Evolutionary conservation across 2,797 vertebrate genomes (phyloP), one percentile per base, ranked within the genome.

Genomic region (Platyrinchus mystaceus): DNA sequence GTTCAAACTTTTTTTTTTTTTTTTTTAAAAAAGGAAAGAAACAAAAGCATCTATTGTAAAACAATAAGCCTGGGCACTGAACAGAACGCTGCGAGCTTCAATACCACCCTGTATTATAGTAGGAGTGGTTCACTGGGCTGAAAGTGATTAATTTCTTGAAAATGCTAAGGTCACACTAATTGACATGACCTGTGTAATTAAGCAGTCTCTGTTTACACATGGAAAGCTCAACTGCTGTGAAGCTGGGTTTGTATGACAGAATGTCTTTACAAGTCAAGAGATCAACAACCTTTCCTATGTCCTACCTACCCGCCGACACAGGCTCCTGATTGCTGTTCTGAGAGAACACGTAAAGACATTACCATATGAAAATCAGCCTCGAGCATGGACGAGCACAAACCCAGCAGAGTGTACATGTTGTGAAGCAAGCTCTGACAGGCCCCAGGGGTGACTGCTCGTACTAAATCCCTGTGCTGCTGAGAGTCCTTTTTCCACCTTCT

Each of bases 121-220:
- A 96, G 87, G 95, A 96, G 95, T 77, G 79, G 83, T 37, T 53
- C 56, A 0, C 96, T 96, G 3, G 28, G 95, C 84, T 78, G 97
- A 98, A 98, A 97, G 97, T 98, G 97, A 98, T 98, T 98, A 98
- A 98, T 98, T 98, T 98, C 96, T 97, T 97, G 97, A 98, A 98
- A 98, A 98, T 94, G 93, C 93, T 97, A 97, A 97, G 98, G 98
- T 98, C 98, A 97, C 95, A 13, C 97, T 98, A 98, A 98, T 98
- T 98, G 98, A 98, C 98, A 98, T 95, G 97, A 98, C 97, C 97
- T 97, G 96, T 96, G 98, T 98, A 98, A 98, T 98, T 98, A 98
- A 98, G 97, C 97, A 98, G 97, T 98, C 97, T 98, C 97, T 98
- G 97, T 98, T 98, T 98, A 98, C 97, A 98, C 96, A 96, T 3